phyloP scores from a whole-genome alignment of 2,113 vertebrate genomes.

The Dromaius novaehollandiae region DNA sequence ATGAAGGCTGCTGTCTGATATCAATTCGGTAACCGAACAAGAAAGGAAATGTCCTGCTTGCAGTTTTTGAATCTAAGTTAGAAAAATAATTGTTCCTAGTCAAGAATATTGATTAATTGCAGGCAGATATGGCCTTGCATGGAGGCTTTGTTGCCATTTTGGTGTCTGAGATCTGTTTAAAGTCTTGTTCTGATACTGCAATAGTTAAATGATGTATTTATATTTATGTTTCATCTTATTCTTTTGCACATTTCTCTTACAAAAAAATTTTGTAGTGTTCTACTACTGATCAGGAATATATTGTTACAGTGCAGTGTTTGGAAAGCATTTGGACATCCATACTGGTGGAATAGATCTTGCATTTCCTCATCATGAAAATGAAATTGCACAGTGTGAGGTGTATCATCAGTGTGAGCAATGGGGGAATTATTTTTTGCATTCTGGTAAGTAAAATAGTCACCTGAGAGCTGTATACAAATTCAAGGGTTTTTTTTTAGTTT shows the following conservation, averaged over 20 bases:
- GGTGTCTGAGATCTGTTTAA: not conserved
- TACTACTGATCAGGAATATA: slow-evolving; percentile 16
- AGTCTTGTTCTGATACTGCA: not conserved
- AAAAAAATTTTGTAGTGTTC: not conserved
- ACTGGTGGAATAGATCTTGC: slow-evolving; percentile 92
- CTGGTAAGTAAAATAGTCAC: slow-evolving; percentile 79
- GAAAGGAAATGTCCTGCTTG: not conserved
- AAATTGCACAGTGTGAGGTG: slow-evolving; percentile 93
- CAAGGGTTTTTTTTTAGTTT: not conserved
- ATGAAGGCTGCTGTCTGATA: not conserved
- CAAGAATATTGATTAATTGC: not conserved
- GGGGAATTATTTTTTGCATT: slow-evolving; percentile 96
- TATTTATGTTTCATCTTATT: not conserved
- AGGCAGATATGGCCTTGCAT: not conserved
- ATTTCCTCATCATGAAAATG: slow-evolving; percentile 98
- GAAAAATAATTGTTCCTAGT: not conserved
- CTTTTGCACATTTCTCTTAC: not conserved
- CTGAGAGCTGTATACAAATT: not conserved
- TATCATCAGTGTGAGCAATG: slow-evolving; percentile 91
- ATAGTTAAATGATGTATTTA: not conserved
- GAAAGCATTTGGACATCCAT: slow-evolving; percentile 92
- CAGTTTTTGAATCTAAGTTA: not conserved
- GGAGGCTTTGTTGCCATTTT: not conserved
- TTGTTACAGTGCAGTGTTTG: slow-evolving; percentile 87
- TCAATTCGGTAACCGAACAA: not conserved